Conservation (phyloP, 2,888 invertebrate species). For the Andrena praecox region DNA sequence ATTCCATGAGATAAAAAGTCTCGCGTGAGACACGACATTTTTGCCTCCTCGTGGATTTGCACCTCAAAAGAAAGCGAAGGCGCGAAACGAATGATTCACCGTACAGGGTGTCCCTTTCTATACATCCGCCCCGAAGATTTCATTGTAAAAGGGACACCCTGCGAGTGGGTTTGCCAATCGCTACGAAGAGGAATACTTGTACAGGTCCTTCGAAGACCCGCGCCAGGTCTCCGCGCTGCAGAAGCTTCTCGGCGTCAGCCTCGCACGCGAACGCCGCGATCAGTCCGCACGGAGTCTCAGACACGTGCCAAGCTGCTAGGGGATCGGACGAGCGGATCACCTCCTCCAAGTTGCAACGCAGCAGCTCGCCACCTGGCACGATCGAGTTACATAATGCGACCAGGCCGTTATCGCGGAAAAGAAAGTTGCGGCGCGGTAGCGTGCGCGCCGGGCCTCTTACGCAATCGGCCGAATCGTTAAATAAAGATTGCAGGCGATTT, state of each 20-base stretch:
- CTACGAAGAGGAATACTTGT: slow-evolving; percentile 76
- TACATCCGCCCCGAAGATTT: too few relatives aligned
- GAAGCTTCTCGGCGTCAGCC: slow-evolving; percentile 83
- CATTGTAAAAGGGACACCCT: too few relatives aligned
- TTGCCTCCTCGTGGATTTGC: too few relatives aligned
- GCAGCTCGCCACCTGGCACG: slow-evolving; percentile 64
- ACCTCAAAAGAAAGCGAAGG: slow-evolving; percentile 18
- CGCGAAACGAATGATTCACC: neutral
- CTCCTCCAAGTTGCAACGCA: slow-evolving; percentile 76
- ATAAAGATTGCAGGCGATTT: slow-evolving; percentile 6
- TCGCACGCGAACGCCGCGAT: slow-evolving; percentile 84
- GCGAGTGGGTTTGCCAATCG: too few relatives aligned
- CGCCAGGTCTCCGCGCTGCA: slow-evolving; percentile 83
- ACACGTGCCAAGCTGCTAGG: slow-evolving; percentile 77
- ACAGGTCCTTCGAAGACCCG: slow-evolving; percentile 84
- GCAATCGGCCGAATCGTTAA: neutral
- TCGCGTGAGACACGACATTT: too few relatives aligned
- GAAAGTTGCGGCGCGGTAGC: neutral
- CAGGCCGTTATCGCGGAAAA: neutral
- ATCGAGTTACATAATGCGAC: neutral
- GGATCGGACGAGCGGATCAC: slow-evolving; percentile 77
- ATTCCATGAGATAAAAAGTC: too few relatives aligned
- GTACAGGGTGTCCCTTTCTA: neutral
- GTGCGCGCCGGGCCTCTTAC: neutral
- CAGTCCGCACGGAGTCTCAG: slow-evolving; percentile 83